Evolutionary conservation across 2,113 vertebrate genomes (phyloP).

Genomic region (Verasper variegatus): DNA sequence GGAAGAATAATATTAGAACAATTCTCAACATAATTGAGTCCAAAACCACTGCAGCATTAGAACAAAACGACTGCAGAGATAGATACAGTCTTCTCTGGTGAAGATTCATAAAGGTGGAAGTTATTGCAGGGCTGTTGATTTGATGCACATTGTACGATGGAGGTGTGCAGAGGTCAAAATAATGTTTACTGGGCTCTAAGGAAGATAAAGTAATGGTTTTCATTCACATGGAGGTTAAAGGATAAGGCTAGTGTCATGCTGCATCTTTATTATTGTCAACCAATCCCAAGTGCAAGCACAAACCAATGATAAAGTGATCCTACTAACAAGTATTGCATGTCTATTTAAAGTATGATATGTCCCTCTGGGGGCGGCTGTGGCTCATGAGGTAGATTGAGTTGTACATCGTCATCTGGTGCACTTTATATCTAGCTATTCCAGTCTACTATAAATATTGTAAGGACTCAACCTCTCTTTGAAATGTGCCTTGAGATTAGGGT

Average conservation of each 20-base stretch:
- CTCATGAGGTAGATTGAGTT: not conserved
- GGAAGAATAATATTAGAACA: not conserved
- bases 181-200: not conserved
- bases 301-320: not conserved
- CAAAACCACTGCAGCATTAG: not conserved
- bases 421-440: not conserved
- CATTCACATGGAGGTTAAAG: not conserved
- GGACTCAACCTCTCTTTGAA: not conserved
- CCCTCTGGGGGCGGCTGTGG: not conserved
- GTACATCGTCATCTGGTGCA: not conserved
- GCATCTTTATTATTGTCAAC: slow-evolving; percentile 1
- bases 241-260: not conserved
- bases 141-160: not conserved
- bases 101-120: not conserved
- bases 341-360: not conserved
- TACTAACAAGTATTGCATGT: not conserved
- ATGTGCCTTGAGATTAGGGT: not conserved
- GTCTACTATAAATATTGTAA: not conserved
- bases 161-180: not conserved
- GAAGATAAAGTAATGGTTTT: not conserved
- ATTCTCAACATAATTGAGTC: not conserved
- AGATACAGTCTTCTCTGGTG: not conserved
- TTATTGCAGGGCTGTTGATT: not conserved
- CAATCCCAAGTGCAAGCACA: not conserved
- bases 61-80: not conserved